These are phyloP conservation scores for Nasonia vitripennis DNA, from an alignment of 1,140 invertebrate species.

Conservation along the genomic window DNA sequence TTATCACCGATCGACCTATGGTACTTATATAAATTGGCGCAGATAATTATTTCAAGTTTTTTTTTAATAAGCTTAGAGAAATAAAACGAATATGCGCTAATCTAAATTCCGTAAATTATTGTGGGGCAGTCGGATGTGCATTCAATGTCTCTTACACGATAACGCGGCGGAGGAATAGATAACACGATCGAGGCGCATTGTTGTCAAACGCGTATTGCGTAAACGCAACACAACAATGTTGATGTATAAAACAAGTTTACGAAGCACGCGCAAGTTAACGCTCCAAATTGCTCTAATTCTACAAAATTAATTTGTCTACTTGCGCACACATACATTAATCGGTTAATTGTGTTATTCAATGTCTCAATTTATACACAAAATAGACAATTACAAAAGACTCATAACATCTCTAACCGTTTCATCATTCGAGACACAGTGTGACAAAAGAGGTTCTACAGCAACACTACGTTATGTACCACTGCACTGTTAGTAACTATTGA, in stretches of 20 bases:
- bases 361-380: too few relatives aligned
- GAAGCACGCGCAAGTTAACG: background rate
- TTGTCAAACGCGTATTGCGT: background rate
- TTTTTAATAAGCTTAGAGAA: too few relatives aligned
- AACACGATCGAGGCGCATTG: background rate
- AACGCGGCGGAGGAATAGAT: background rate
- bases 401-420: too few relatives aligned
- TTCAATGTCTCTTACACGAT: background rate
- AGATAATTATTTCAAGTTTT: background rate
- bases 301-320: background rate
- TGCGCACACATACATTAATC: background rate
- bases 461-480: background rate
- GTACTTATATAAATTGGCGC: background rate
- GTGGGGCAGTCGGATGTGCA: background rate
- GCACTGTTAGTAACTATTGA: background rate
- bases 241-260: background rate
- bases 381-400: too few relatives aligned
- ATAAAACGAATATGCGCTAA: too few relatives aligned
- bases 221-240: background rate
- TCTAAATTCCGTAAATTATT: too few relatives aligned
- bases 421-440: too few relatives aligned
- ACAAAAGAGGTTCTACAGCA: too few relatives aligned
- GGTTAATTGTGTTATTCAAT: background rate
- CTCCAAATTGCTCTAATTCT: background rate
- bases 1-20: background rate